Conservation (phyloP, 2,113 vertebrate species). For the Tor tambroides region DNA sequence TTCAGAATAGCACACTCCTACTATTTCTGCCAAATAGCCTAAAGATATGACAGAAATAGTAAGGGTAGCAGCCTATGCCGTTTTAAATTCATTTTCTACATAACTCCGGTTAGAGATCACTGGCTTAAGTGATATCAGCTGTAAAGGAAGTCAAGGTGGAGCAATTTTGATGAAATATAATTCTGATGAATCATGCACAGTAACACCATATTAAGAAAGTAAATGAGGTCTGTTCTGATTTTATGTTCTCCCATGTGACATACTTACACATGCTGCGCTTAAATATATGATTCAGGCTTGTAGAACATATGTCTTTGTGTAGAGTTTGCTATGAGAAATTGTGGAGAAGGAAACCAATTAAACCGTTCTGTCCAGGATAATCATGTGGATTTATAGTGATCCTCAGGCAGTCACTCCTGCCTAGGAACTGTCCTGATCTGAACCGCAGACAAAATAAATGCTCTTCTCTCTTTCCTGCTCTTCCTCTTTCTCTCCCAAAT, state of each 20-base stretch:
- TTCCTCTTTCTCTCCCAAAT: not conserved
- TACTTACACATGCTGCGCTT: not conserved
- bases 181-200: not conserved
- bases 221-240: not conserved
- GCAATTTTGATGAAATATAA: not conserved
- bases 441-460: slow-evolving; percentile 26
- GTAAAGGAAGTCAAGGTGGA: not conserved
- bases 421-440: not conserved
- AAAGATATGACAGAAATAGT: slow-evolving; percentile 2
- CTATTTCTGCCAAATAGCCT: not conserved
- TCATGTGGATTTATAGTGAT: slow-evolving; percentile 27
- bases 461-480: not conserved
- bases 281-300: not conserved
- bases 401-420: not conserved
- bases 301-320: slow-evolving; percentile 15
- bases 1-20: not conserved
- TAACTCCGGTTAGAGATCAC: not conserved
- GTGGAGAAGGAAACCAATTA: slow-evolving; percentile 1
- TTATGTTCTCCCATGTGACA: not conserved
- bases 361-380: not conserved
- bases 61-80: not conserved
- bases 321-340: not conserved
- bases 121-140: not conserved
- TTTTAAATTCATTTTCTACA: not conserved
- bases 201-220: not conserved